Evolutionary conservation across 64 coral and sea anemone genomes (phyloP).

Genomic region (Actinia tenebrosa): DNA sequence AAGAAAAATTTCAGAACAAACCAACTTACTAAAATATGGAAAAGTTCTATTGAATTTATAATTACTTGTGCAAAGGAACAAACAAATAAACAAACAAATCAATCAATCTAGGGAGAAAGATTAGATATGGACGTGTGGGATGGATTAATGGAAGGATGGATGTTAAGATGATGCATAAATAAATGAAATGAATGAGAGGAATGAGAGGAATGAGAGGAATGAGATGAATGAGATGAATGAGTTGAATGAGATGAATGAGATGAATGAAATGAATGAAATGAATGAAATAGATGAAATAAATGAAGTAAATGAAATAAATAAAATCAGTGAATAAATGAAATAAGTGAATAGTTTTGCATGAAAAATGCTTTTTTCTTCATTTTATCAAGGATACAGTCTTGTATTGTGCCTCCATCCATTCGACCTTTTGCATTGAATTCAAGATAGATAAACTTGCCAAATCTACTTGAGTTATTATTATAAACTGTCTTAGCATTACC

Average conservation of each 20-base stretch:
- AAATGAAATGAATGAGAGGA: too few species aligned
- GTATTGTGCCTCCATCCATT: constrained; percentile 85
- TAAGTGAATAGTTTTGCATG: neutral
- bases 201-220: too few species aligned
- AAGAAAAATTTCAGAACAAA: constrained; percentile 32
- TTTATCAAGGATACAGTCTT: constrained; percentile 91
- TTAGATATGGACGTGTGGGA: neutral
- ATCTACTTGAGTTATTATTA: constrained; percentile 99
- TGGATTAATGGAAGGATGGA: neutral
- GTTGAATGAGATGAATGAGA: too few species aligned
- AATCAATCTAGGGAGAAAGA: neutral
- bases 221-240: neutral
- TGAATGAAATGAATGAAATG: too few species aligned
- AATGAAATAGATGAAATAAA: too few species aligned
- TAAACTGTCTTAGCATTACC: constrained; percentile 99
- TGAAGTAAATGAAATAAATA: neutral
- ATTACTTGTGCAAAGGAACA: neutral
- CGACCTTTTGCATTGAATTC: constrained; percentile 80
- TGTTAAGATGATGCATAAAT: too few species aligned
- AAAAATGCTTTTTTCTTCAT: neutral
- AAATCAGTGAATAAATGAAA: neutral
- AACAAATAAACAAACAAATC: neutral
- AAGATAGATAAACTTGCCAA: constrained; percentile 98
- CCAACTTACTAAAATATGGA: too few species aligned
- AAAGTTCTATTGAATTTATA: neutral